Percentiles rank a stretch among this genome's conserved stretches.
phyloP scores from a whole-genome alignment of 2,888 invertebrate genomes.

The Callinectes sapidus region DNA sequence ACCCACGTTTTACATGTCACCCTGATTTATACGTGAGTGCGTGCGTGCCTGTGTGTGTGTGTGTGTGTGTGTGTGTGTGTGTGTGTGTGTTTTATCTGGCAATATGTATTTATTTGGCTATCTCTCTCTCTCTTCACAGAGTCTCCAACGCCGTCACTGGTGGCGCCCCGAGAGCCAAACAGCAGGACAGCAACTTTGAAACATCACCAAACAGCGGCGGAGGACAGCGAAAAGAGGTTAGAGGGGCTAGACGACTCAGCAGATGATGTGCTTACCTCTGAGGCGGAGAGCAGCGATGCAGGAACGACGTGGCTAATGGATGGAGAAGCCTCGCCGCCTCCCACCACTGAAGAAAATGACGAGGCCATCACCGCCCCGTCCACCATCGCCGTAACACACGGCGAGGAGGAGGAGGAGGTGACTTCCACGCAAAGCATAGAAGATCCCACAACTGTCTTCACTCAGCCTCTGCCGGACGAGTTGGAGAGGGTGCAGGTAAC shows the following conservation, averaged over 20 bases:
- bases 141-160: not conserved
- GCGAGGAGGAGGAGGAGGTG: too few species aligned
- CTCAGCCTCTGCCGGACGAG: not conserved
- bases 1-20: not conserved
- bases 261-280: not conserved
- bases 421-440: not conserved
- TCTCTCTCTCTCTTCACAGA: not conserved
- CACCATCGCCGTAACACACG: not conserved
- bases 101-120: not conserved
- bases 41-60: not conserved
- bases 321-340: not conserved
- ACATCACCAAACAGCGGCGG: not conserved
- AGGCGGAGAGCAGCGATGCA: not conserved
- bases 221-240: not conserved
- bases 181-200: not conserved
- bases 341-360: not conserved
- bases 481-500: not conserved
- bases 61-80: not conserved
- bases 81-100: not conserved
- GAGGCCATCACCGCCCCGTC: constrained; percentile 39
- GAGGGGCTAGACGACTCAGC: not conserved
- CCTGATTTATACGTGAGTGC: not conserved
- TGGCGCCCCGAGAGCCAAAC: not conserved
- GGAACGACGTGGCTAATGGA: not conserved
- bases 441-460: not conserved